phyloP scores from a whole-genome alignment of 2,888 invertebrate species.

The Pelosia muscerda region DNA sequence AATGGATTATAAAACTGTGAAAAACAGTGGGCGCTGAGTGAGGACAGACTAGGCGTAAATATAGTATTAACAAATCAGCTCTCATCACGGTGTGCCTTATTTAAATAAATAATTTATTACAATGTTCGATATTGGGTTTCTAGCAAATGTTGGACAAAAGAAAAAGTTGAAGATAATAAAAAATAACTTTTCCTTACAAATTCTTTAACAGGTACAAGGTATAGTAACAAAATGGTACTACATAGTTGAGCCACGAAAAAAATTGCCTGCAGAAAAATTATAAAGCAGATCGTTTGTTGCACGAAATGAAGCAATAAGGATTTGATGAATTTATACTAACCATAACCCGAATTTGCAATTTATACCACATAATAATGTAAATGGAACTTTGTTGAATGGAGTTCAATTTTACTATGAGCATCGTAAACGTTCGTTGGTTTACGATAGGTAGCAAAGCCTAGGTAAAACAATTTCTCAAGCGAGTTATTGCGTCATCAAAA shows the following conservation, averaged over 20 bases:
- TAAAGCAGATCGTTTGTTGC: slow-evolving; percentile 49
- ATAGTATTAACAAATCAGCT: not conserved
- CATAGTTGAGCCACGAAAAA: slow-evolving; percentile 38
- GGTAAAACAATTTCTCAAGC: slow-evolving; percentile 36
- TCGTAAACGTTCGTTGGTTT: slow-evolving; percentile 49
- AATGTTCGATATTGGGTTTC: not conserved
- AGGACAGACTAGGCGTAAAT: slow-evolving; percentile 10
- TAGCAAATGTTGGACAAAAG: not conserved
- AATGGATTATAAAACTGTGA: slow-evolving; percentile 52
- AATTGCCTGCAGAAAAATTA: slow-evolving; percentile 40
- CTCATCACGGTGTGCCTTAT: slow-evolving; percentile 4
- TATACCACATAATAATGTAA: slow-evolving; percentile 55
- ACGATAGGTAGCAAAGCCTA: slow-evolving; percentile 29
- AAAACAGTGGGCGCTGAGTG: slow-evolving; percentile 37
- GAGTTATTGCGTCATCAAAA: slow-evolving; percentile 20
- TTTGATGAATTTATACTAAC: slow-evolving; percentile 53
- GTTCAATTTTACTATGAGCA: slow-evolving; percentile 54
- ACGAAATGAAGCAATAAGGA: slow-evolving; percentile 55
- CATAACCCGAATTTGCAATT: slow-evolving; percentile 52
- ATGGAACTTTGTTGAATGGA: slow-evolving; percentile 50
- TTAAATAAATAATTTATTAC: slow-evolving; percentile 14
- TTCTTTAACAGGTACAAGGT: slow-evolving; percentile 5
- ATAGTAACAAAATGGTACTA: not conserved
- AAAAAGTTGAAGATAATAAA: not conserved
- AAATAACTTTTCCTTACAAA: slow-evolving; percentile 3